Evolutionary conservation across 1,140 invertebrate genomes (phyloP).

Genomic region (Plutomurus gul): DNA sequence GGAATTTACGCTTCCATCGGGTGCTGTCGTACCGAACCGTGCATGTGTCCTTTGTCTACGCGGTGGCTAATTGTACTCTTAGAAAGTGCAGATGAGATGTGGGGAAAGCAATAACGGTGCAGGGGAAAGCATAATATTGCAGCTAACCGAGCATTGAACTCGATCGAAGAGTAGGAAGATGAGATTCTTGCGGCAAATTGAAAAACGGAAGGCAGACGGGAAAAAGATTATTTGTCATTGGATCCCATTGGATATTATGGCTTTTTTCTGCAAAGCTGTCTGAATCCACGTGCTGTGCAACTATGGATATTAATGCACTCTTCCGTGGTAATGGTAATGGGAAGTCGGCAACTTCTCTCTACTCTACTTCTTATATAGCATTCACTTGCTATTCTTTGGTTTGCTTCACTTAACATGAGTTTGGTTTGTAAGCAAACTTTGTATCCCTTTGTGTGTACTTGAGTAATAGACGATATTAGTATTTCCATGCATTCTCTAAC

Average conservation of each 20-base stretch:
- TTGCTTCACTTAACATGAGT: too few species aligned
- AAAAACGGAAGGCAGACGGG: not conserved
- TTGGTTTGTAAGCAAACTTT: too few species aligned
- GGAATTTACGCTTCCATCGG: too few species aligned
- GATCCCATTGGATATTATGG: not conserved
- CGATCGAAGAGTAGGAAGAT: not conserved
- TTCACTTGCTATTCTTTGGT: too few species aligned
- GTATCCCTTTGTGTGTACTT: too few species aligned
- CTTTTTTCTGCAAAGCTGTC: not conserved
- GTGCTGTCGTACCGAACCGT: too few species aligned
- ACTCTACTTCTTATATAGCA: too few species aligned
- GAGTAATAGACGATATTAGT: too few species aligned
- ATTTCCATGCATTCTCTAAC: too few species aligned
- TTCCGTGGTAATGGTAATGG: not conserved
- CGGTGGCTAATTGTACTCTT: too few species aligned
- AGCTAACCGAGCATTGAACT: not conserved
- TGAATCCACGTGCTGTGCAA: not conserved
- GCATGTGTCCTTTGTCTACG: too few species aligned
- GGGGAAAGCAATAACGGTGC: not conserved
- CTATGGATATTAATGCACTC: conserved; percentile 11
- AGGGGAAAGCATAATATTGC: not conserved
- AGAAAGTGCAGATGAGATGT: not conserved
- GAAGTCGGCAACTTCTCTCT: too few species aligned
- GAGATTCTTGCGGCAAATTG: not conserved
- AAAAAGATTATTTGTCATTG: conserved; percentile 11